Evolutionary conservation across 2,113 vertebrate species (phyloP).

Genomic region (Crotophaga sulcirostris): DNA sequence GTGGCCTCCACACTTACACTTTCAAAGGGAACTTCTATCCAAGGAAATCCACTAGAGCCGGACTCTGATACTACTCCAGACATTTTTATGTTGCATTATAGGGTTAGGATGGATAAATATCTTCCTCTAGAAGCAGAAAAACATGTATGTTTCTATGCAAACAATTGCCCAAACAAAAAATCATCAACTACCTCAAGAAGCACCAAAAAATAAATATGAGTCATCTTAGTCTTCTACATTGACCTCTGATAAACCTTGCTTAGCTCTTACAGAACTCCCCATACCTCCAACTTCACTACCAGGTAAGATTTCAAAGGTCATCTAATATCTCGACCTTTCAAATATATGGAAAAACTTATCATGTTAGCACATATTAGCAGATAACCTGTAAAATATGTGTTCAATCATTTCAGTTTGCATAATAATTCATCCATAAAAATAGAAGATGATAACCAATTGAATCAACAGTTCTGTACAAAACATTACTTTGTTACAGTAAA

Average conservation of each 20-base stretch:
- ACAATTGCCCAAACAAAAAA: neutral
- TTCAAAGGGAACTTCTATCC: neutral
- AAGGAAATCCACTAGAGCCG: neutral
- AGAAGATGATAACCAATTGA: neutral
- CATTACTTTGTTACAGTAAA: neutral
- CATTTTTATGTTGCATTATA: neutral
- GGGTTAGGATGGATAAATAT: neutral
- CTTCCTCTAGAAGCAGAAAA: neutral
- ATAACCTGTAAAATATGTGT: conserved; percentile 43
- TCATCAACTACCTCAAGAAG: neutral
- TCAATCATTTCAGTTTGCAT: conserved; percentile 21
- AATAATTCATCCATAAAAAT: conserved; percentile 30
- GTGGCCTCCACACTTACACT: neutral
- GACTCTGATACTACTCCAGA: neutral
- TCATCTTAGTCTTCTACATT: neutral
- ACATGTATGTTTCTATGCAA: neutral
- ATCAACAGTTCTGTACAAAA: conserved; percentile 4
- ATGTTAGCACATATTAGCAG: conserved; percentile 53
- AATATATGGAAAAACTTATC: conserved; percentile 61
- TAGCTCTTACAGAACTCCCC: neutral
- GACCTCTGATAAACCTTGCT: neutral
- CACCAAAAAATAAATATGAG: neutral
- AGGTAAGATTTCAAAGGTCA: neutral
- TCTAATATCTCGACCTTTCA: neutral
- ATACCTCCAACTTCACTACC: neutral